Conservation (phyloP, 2,797 vertebrate genomes). For the Coranthus polyacanthus region DNA sequence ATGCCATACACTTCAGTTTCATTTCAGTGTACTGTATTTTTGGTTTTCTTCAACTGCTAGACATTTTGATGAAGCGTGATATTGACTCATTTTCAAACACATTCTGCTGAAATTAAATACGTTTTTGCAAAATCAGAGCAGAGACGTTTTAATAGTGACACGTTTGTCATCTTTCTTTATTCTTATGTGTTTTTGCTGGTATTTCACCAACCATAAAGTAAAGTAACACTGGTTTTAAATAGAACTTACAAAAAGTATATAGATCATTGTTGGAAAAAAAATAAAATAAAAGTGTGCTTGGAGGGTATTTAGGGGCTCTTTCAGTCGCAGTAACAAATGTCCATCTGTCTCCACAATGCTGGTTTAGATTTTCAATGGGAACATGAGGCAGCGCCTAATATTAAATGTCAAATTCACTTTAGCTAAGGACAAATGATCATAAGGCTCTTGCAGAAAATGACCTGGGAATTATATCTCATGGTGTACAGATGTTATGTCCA, state of each 20-base stretch:
- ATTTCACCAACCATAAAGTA: too few relatives aligned
- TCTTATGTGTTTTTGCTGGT: too few relatives aligned
- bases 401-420: constrained; percentile 19
- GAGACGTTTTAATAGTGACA: too few relatives aligned
- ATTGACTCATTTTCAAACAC: too few relatives aligned
- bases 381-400: background rate
- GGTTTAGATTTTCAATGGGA: constrained; percentile 18
- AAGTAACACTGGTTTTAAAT: too few relatives aligned
- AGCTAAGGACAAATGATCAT: constrained; percentile 10
- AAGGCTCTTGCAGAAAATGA: constrained; percentile 2
- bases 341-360: background rate
- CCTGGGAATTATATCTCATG: background rate
- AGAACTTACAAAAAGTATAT: background rate
- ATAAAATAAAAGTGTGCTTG: background rate
- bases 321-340: constrained; percentile 16
- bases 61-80: too few relatives aligned
- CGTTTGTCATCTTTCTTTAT: too few relatives aligned
- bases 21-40: too few relatives aligned
- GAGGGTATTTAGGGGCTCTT: background rate
- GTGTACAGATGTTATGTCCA: constrained; percentile 20
- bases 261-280: constrained; percentile 3
- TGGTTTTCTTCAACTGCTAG: too few relatives aligned
- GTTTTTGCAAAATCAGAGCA: too few relatives aligned
- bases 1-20: too few relatives aligned
- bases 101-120: too few relatives aligned